Evolutionary conservation across 2,113 vertebrate species (phyloP), one percentile per base, ranked within the genome.

Genomic region (Sebastes schlegelii): DNA sequence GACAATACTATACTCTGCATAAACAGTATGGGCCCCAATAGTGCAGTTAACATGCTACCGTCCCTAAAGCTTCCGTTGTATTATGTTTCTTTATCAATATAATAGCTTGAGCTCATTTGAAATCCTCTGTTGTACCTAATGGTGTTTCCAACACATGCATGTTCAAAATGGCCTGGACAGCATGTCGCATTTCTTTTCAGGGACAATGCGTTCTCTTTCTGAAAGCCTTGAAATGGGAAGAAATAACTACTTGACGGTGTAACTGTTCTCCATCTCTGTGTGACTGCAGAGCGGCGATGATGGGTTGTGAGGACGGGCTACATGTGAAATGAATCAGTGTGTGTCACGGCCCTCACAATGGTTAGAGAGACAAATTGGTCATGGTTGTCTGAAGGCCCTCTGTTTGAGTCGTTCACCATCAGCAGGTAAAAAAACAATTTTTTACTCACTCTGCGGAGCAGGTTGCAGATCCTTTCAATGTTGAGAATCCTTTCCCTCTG

Each of bases 401-500:
- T 72, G 70, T 64, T 80, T 83, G 68, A 88, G 74, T 86, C 85
- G 84, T 68, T 69, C 45, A 45, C 64, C 82, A 58, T 5, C 74
- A 77, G 80, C 80, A 90, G 86, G 82, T 88, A 48, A 76, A 86
- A 64, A 34, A 84, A 14, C 16, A 54, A 60, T 83, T 34, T 34
- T 34, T 34, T 85, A 96, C 97, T 96, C 92, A 98, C 97, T 95
- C 94, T 96, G 82, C 97, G 94, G 69, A 98, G 96, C 78, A 98
- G 95, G 93, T 97, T 97, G 94, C 97, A 98, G 92, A 98, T 98
- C 90, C 97, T 96, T 77, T 98, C 97, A 51, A 98, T 97, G 94
- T 98, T 98, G 88, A 97, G 96, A 86, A 98, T 97, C 92, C 97
- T 94, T 89, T 98, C 97, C 66, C 97, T 96, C 97, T 98, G 95